phyloP scores from a whole-genome alignment of 1,140 invertebrate species.

The Drosophila funebris region DNA sequence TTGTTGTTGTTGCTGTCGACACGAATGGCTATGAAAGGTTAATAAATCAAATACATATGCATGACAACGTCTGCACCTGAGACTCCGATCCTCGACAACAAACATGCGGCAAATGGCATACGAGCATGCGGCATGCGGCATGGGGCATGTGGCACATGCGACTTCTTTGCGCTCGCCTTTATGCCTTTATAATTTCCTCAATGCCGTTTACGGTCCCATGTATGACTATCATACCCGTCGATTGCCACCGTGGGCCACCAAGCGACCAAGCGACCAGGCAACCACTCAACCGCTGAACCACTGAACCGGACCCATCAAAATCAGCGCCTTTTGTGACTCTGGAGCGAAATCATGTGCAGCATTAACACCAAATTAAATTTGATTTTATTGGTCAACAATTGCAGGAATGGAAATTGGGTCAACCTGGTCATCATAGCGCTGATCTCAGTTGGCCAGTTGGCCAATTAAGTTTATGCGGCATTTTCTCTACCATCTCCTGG shows the following conservation, averaged over 20 bases:
- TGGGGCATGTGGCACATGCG: constrained; percentile 36
- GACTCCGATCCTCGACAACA: constrained; percentile 20
- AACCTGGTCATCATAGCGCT: constrained; percentile 42
- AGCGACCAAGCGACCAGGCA: not conserved
- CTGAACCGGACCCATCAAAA: constrained; percentile 58
- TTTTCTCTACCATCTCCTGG: not conserved
- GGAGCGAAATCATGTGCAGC: constrained; percentile 4
- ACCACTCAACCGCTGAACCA: not conserved
- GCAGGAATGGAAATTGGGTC: constrained; percentile 68
- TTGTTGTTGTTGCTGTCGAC: constrained; percentile 74
- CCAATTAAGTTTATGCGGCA: constrained; percentile 43
- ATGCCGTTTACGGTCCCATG: constrained; percentile 63
- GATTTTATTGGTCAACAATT: constrained; percentile 46
- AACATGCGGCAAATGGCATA: constrained; percentile 9
- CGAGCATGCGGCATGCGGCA: constrained; percentile 36
- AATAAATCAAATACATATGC: constrained; percentile 80
- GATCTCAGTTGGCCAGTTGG: not conserved
- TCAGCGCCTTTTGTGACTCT: constrained; percentile 64
- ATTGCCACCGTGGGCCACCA: constrained; percentile 26
- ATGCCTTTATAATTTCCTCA: constrained; percentile 79
- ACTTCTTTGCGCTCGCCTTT: constrained; percentile 35
- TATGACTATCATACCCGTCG: constrained; percentile 5
- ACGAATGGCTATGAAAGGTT: constrained; percentile 80
- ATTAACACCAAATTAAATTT: constrained; percentile 77
- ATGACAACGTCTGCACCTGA: constrained; percentile 73